Evolutionary conservation across 2,888 invertebrate species (phyloP), one percentile per base, ranked within the genome.

Genomic region (Dolichopus griseipennis): DNA sequence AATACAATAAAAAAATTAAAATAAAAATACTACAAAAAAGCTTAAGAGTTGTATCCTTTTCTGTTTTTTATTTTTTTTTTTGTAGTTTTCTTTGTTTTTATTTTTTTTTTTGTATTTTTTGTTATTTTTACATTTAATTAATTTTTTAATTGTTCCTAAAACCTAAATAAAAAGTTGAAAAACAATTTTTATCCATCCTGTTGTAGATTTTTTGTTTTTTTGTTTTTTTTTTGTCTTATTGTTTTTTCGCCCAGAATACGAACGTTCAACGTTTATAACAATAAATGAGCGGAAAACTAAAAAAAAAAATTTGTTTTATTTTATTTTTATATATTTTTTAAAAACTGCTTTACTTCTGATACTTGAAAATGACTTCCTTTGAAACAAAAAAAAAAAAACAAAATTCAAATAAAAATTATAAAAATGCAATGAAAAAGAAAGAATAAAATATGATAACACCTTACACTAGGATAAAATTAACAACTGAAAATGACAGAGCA

Each of bases 181-280:
- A 52, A 52, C 52, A 52, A 52, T 52, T 52, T 52, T 52, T n/a
- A 52, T 52, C n/a, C 52, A 52, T 52, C 52, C 52, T 52, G 52
- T 41, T 52, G 52, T 52, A 12, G 15, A 18, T 52, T 52, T 52
- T 52, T 43, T 43, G 6, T 43, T 43, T 43, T 43, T 43, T 43
- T 15, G 7, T 43, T 4, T 9, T 43, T 9, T 43, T 43, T 43
- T 43, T 12, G 9, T 52, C 9, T 52, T 52, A 52, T 52, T 52
- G 15, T 52, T 52, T 52, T n/a, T 18, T 12, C n/a, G 9, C 52
- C 6, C 52, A 52, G 6, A 52, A 52, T 12, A n/a, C 52, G n/a
- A 52, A 10, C 27, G 27, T 27, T 41, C 5, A 41, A 41, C 41
- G 15, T 41, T 41, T 4, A 27, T 5, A 27, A 18, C 52, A 52